These are phyloP conservation scores for Cyclina sinensis DNA, from an alignment of 1,140 invertebrate genomes.

Conservation along the genomic window DNA sequence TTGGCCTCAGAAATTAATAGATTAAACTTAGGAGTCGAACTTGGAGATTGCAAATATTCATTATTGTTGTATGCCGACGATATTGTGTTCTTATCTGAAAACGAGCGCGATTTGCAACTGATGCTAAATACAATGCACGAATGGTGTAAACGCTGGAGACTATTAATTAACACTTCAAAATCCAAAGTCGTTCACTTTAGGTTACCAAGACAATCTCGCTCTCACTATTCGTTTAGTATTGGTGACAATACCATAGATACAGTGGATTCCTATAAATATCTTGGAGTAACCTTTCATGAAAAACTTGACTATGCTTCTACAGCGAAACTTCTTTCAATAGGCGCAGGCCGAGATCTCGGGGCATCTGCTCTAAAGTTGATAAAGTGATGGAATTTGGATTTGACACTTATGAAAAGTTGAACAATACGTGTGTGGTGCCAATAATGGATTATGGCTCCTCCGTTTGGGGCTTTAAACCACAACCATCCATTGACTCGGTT, in stretches of 20 bases:
- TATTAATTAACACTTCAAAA: conserved; percentile 61
- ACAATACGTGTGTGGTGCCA: conserved; percentile 8
- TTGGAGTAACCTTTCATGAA: conserved; percentile 54
- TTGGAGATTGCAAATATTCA: not conserved
- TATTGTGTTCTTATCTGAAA: conserved; percentile 48
- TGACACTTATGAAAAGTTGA: conserved; percentile 27
- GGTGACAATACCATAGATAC: conserved; percentile 20
- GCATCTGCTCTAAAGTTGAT: conserved; percentile 34
- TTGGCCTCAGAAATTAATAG: conserved; percentile 28
- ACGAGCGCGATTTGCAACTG: conserved; percentile 37
- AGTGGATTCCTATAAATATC: conserved; percentile 52
- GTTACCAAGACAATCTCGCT: not conserved
- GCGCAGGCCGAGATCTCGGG: conserved; percentile 31
- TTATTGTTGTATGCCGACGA: conserved; percentile 57
- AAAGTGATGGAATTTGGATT: conserved; percentile 41
- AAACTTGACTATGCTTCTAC: conserved; percentile 28
- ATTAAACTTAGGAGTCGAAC: not conserved
- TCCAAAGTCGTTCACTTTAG: conserved; percentile 60
- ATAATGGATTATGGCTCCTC: no score
- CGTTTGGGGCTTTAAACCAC: conserved; percentile 35
- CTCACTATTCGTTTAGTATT: conserved; percentile 8
- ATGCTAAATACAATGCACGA: no score
- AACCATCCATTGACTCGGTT: not conserved
- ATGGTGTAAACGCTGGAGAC: no score
- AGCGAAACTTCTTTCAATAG: not conserved